phyloP scores from a whole-genome alignment of 2,888 invertebrate genomes.

The Lucinisca nassula region DNA sequence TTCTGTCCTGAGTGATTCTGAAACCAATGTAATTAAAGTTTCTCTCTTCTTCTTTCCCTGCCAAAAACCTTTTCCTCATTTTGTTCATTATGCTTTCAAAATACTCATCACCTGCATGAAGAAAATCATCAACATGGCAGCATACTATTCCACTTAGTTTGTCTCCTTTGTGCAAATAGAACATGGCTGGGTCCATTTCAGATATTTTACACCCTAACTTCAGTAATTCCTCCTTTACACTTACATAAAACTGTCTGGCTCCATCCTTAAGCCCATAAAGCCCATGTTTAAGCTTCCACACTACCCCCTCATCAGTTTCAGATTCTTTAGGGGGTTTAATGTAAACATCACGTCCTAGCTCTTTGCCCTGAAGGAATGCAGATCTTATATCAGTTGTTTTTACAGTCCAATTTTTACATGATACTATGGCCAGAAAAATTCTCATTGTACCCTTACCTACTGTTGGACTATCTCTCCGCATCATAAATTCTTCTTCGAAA shows the following conservation, averaged over 20 bases:
- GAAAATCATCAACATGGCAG: slow-evolving; percentile 73
- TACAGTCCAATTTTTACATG: slow-evolving; percentile 48
- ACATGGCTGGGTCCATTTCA: slow-evolving; percentile 61
- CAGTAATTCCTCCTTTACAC: slow-evolving; percentile 59
- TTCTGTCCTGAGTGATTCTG: not conserved
- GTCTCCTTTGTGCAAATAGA: slow-evolving; percentile 37
- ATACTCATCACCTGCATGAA: slow-evolving; percentile 65
- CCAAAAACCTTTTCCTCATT: slow-evolving; percentile 48
- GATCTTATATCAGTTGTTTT: slow-evolving; percentile 73
- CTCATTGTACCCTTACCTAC: slow-evolving; percentile 44
- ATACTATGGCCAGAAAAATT: slow-evolving; percentile 32
- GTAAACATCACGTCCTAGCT: slow-evolving; percentile 58
- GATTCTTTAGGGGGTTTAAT: slow-evolving; percentile 61
- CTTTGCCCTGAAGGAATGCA: slow-evolving; percentile 70
- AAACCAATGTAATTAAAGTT: slow-evolving; percentile 50
- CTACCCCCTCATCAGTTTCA: not conserved
- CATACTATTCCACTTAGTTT: slow-evolving; percentile 54
- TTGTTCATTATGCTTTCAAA: slow-evolving; percentile 56
- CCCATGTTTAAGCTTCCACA: slow-evolving; percentile 69
- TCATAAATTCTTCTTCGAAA: slow-evolving; percentile 13
- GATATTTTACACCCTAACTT: slow-evolving; percentile 59
- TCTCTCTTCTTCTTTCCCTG: slow-evolving; percentile 32
- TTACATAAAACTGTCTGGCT: slow-evolving; percentile 67
- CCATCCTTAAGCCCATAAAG: slow-evolving; percentile 70
- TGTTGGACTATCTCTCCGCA: slow-evolving; percentile 41